A percentile compares a stretch with the other conserved stretches of the same genome.
Conservation (phyloP, 2,113 vertebrate species). For the Elephas maximus region DNA sequence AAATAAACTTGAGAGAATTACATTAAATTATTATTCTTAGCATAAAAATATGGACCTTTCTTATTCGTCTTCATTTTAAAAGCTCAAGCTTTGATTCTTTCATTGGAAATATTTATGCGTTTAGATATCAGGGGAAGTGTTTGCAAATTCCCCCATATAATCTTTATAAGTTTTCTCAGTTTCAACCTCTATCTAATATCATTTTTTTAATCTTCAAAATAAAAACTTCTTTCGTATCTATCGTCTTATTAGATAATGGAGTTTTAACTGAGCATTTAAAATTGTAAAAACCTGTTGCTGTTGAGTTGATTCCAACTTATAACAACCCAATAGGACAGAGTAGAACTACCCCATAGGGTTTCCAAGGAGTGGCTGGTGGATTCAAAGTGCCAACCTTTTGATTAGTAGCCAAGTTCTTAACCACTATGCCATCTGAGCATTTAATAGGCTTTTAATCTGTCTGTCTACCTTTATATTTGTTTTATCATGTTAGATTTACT, state of each 20-base stretch:
- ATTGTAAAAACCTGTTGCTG: no score
- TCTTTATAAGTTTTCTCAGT: constrained; percentile 38
- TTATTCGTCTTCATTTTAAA: constrained; percentile 12
- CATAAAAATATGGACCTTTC: constrained; percentile 11
- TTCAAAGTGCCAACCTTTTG: no score
- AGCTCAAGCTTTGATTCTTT: constrained; percentile 38
- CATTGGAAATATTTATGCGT: neutral
- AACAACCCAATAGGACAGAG: no score
- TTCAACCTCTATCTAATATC: neutral
- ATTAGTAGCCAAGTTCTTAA: no score
- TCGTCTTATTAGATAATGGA: neutral
- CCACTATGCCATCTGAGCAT: neutral
- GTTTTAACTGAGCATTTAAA: constrained; percentile 32
- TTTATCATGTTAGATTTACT: constrained; percentile 47
- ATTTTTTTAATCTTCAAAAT: constrained; percentile 50
- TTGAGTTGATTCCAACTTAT: no score
- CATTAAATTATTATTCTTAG: constrained; percentile 22
- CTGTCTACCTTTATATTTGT: neutral
- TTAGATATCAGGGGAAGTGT: neutral
- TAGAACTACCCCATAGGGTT: no score
- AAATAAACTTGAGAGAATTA: neutral
- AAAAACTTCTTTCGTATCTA: constrained; percentile 21
- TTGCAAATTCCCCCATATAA: constrained; percentile 14
- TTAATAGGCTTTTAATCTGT: constrained; percentile 52
- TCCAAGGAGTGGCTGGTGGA: no score